phyloP scores from a whole-genome alignment of 2,888 invertebrate genomes.

The Ochropacha duplaris region DNA sequence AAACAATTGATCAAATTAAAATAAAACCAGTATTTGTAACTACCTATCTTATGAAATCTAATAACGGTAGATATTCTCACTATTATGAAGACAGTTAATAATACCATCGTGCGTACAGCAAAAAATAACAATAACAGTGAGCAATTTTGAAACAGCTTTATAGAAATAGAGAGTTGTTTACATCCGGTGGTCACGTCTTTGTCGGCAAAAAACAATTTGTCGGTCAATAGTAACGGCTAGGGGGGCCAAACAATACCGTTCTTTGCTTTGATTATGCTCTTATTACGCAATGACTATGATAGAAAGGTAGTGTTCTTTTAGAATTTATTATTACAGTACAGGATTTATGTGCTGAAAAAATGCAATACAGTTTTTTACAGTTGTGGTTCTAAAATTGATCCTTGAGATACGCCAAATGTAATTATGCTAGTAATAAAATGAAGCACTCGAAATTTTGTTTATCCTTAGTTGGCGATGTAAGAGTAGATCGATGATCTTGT shows the following conservation, averaged over 20 bases:
- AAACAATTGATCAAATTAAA: no score
- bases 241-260: conserved; percentile 12
- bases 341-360: no score
- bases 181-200: conserved; percentile 44
- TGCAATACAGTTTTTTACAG: background rate
- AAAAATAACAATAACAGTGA: conserved; percentile 1
- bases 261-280: conserved; percentile 11
- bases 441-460: no score
- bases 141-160: conserved; percentile 29
- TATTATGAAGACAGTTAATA: background rate
- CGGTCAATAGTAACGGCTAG: conserved; percentile 24
- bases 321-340: background rate
- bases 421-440: no score
- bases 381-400: background rate
- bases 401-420: background rate
- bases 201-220: conserved; percentile 40
- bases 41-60: background rate
- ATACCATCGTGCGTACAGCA: background rate
- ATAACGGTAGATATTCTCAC: background rate
- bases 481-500: no score
- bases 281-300: conserved; percentile 13
- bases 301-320: background rate
- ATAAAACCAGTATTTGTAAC: no score
- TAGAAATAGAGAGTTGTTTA: conserved; percentile 71
- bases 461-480: no score